phyloP scores from a whole-genome alignment of 2,797 vertebrate genomes.

The Orestias chungarensis region DNA sequence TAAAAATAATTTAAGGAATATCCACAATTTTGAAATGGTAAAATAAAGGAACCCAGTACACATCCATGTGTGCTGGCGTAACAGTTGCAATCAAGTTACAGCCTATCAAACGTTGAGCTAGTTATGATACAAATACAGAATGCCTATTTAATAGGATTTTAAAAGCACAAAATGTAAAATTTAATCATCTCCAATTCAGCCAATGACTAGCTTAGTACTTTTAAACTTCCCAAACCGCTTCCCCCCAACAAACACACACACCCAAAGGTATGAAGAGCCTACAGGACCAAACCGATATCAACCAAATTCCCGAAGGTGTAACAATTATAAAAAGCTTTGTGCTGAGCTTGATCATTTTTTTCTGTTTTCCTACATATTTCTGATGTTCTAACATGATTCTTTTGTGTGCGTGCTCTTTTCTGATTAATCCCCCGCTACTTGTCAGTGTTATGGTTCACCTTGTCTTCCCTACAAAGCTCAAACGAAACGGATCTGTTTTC shows the following conservation, averaged over 20 bases:
- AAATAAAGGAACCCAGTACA: background rate
- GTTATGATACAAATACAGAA: background rate
- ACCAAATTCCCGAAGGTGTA: background rate
- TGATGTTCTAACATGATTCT: background rate
- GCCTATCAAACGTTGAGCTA: too few species aligned
- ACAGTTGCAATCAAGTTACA: background rate
- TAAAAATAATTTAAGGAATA: background rate
- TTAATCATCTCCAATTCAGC: background rate
- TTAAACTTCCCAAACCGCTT: too few species aligned
- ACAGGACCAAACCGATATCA: too few species aligned
- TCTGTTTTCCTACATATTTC: background rate
- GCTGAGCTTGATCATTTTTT: background rate
- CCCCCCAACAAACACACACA: too few species aligned
- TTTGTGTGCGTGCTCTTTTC: background rate
- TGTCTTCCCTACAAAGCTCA: conserved; percentile 22
- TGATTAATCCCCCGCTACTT: conserved; percentile 1
- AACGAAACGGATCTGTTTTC: conserved; percentile 24
- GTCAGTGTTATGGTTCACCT: conserved; percentile 23
- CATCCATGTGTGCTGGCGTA: background rate
- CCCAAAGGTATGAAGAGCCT: too few species aligned
- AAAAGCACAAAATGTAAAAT: background rate
- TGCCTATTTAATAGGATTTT: background rate
- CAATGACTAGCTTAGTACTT: background rate
- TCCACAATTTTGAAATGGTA: background rate
- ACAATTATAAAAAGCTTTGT: too few species aligned